phyloP scores from a whole-genome alignment of 2,888 invertebrate species.

The Abrostola triplasia region DNA sequence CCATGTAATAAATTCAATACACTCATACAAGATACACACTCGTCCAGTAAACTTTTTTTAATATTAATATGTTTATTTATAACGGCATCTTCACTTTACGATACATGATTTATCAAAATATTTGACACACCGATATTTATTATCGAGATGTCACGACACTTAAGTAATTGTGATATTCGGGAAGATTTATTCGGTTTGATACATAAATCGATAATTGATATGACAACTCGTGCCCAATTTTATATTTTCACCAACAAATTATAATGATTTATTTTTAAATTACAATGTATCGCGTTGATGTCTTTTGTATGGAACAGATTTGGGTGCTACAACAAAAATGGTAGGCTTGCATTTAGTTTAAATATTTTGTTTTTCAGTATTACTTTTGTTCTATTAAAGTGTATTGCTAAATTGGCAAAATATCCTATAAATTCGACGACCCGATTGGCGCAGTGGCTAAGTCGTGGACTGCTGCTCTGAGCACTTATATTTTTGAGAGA shows the following conservation, averaged over 20 bases:
- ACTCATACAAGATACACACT: constrained; percentile 33
- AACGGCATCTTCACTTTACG: constrained; percentile 38
- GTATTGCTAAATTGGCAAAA: too few relatives aligned
- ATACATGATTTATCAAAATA: constrained; percentile 52
- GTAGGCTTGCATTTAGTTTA: neutral
- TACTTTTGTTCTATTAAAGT: neutral
- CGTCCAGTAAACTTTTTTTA: constrained; percentile 32
- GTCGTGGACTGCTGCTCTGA: too few relatives aligned
- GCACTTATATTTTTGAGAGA: too few relatives aligned
- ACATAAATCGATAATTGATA: constrained; percentile 40
- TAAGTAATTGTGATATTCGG: constrained; percentile 44
- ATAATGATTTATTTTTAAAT: constrained; percentile 14
- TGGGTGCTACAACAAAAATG: constrained; percentile 5
- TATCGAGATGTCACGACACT: constrained; percentile 38
- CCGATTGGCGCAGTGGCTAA: too few relatives aligned
- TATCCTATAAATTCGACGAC: too few relatives aligned
- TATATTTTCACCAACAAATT: constrained; percentile 19
- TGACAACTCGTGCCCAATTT: constrained; percentile 33
- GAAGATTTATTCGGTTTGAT: constrained; percentile 45
- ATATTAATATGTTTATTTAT: constrained; percentile 54
- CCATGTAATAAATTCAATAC: constrained; percentile 73
- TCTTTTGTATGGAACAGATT: constrained; percentile 71
- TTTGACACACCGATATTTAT: constrained; percentile 47
- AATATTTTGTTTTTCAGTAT: constrained; percentile 1
- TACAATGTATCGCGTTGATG: constrained; percentile 74